These are phyloP conservation scores for Cryptotermes secundus DNA, from an alignment of 1,140 invertebrate genomes.

Conservation along the genomic window DNA sequence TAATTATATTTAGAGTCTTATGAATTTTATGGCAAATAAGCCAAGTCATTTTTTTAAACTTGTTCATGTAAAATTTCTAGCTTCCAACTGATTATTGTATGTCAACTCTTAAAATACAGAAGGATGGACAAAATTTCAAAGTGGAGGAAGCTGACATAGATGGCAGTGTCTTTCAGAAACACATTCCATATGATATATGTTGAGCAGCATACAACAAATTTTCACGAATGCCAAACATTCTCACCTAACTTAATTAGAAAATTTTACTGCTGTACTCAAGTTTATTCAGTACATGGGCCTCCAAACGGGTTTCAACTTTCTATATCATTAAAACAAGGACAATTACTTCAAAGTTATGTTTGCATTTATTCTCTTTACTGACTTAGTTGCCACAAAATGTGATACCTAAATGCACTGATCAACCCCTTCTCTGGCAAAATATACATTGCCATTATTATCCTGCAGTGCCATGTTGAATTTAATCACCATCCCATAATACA, in stretches of 20 bases:
- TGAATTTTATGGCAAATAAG: constrained; percentile 27
- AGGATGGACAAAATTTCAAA: background rate
- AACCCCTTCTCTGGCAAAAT: background rate
- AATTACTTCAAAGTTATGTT: background rate
- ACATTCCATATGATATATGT: background rate
- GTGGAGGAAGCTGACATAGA: background rate
- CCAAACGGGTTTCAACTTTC: background rate
- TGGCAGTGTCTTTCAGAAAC: constrained; percentile 1
- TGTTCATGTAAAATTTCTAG: too few relatives aligned
- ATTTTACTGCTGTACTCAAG: background rate
- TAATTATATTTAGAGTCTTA: constrained; percentile 24
- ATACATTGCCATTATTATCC: background rate
- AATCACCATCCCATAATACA: background rate
- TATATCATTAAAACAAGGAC: background rate
- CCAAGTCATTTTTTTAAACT: background rate
- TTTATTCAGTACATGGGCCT: background rate
- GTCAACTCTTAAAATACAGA: background rate
- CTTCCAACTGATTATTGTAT: background rate
- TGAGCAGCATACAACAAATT: background rate
- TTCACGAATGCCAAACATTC: background rate
- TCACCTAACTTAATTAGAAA: background rate
- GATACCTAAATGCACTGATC: background rate
- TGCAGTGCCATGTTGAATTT: background rate
- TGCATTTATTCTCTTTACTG: background rate
- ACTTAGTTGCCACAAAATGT: constrained; percentile 3